Conservation (phyloP, 92 coral and sea anemone species). For the Blastomussa wellsi region DNA sequence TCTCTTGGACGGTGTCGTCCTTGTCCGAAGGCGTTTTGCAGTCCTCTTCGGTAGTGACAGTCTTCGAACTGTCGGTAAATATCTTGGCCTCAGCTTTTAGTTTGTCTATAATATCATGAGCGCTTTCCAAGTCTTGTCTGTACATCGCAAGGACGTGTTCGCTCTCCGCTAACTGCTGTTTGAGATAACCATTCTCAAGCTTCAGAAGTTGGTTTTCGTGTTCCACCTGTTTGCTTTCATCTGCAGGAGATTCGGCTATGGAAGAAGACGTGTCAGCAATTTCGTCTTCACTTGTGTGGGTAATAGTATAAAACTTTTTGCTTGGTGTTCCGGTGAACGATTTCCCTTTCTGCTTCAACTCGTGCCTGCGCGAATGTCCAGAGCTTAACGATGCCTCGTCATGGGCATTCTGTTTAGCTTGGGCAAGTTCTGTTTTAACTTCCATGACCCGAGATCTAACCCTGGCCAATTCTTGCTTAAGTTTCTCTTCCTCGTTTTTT, state of each 20-base stretch:
- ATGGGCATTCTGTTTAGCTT: constrained; percentile 8
- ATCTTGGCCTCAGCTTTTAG: constrained; percentile 20
- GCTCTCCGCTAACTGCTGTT: constrained; percentile 65
- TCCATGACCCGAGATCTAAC: constrained; percentile 33
- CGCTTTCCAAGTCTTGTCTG: constrained; percentile 76
- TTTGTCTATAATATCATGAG: constrained; percentile 50
- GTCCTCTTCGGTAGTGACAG: constrained; percentile 16
- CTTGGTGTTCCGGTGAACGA: constrained; percentile 27
- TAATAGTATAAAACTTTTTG: constrained; percentile 38
- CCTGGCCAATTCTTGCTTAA: constrained; percentile 37
- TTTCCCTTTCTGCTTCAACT: constrained; percentile 14
- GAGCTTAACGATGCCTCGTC: background rate
- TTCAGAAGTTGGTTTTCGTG: constrained; percentile 56
- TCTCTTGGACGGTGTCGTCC: constrained; percentile 37
- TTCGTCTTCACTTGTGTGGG: constrained; percentile 41
- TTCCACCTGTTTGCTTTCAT: constrained; percentile 38
- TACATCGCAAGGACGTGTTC: constrained; percentile 71
- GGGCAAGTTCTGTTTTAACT: constrained; percentile 38
- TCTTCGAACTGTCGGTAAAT: background rate
- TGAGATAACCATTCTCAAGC: constrained; percentile 69
- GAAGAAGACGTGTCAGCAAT: constrained; percentile 51
- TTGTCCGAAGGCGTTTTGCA: constrained; percentile 36
- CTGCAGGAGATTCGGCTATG: constrained; percentile 50
- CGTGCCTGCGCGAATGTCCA: constrained; percentile 6
- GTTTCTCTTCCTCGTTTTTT: constrained; percentile 54